Evolutionary conservation across 2,797 vertebrate species (phyloP), one percentile per base, ranked within the genome.

Genomic region (Malurus splendens): DNA sequence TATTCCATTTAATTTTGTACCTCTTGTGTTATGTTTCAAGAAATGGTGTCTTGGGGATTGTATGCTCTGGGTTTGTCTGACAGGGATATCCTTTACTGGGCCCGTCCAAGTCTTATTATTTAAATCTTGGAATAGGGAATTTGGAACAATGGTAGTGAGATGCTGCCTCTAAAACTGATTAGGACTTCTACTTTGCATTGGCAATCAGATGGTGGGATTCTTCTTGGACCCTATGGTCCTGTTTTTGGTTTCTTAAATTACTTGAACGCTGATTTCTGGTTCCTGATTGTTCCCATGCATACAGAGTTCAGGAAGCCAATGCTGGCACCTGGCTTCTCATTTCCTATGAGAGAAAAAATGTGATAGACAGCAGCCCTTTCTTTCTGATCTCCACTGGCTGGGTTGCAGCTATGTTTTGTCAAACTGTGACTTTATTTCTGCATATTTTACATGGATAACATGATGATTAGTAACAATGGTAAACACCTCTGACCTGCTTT

Each of bases 401-500:
- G 52, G 7, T 12, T 44, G 25, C 22, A 18, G 14, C 12, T 47
- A 13, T 0, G 0, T 72, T 71, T 44, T 65, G 10, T 30, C 44
- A 70, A 74, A 52, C 33, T 20, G 2, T 75, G 70, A 32, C 12
- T 60, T 77, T 45, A 62, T 2, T 1, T 65, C 42, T 74, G 5
- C 11, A 3, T 36, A 28, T 76, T 86, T 86, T 47, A 41, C 11
- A 5, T 15, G 18, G 9, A 24, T 27, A 8, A 44, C 55, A 4
- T n/a, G 3, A 24, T 56, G 59, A 66, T 59, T 51, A 55, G 10
- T 25, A 62, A 25, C 5, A 54, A 3, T 19, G n/a, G 70, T 39
- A 47, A 51, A 47, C 10, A 41, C 7, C 16, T 82, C 15, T 47
- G 42, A 36, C 19, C 14, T 70, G 3, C 59, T 22, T n/a, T 77